Conservation (phyloP, 2,888 invertebrate genomes). For the Lycocerus yunnanus region DNA sequence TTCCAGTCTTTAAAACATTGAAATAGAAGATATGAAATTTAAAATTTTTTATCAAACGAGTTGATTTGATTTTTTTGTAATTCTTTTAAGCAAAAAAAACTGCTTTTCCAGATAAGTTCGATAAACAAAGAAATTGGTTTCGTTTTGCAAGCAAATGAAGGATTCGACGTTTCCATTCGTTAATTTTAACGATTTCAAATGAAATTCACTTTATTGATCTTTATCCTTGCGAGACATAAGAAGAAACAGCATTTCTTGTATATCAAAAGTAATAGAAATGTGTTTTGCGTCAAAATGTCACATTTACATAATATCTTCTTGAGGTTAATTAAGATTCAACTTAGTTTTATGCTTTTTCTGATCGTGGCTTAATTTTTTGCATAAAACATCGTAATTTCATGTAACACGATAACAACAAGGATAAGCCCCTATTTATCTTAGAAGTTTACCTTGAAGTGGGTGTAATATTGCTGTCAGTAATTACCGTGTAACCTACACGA, state of each 20-base stretch:
- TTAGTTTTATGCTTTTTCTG: background rate
- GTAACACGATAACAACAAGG: conserved; percentile 7
- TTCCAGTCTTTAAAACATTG: too few species aligned
- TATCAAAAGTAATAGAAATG: background rate
- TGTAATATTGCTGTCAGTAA: conserved; percentile 7
- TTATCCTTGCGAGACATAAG: background rate
- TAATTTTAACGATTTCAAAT: background rate
- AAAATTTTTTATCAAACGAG: background rate
- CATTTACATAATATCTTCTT: too few species aligned
- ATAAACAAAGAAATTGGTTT: background rate
- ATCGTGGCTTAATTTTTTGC: background rate
- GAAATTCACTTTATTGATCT: background rate
- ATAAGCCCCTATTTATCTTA: conserved; percentile 8
- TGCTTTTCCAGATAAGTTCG: background rate
- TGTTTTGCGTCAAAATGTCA: background rate
- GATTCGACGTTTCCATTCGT: background rate
- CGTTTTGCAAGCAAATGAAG: background rate
- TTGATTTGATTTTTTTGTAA: background rate
- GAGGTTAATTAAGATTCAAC: background rate
- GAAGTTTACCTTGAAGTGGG: conserved; percentile 6
- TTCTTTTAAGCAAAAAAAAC: background rate
- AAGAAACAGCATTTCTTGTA: background rate
- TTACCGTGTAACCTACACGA: conserved; percentile 6
- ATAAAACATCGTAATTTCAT: background rate
- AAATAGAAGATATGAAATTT: too few species aligned